These are phyloP conservation scores for Bugula neritina DNA, from an alignment of 2,888 invertebrate species.

Conservation along the genomic window DNA sequence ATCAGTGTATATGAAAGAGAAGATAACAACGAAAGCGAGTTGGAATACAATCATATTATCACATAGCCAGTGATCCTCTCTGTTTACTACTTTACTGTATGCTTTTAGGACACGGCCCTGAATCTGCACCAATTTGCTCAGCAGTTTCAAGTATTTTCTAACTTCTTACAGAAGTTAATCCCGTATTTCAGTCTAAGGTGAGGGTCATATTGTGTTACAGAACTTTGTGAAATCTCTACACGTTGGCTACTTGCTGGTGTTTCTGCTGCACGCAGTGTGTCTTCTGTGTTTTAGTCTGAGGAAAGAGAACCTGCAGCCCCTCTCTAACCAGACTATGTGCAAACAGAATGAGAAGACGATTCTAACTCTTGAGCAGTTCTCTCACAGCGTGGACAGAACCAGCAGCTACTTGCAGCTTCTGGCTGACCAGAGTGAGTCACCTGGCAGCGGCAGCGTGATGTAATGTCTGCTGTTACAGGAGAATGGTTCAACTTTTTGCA, in stretches of 20 bases:
- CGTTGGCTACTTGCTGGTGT: too few relatives aligned
- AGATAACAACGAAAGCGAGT: too few relatives aligned
- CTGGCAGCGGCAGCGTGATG: too few relatives aligned
- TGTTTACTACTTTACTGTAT: too few relatives aligned
- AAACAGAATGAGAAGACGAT: slow-evolving; percentile 48
- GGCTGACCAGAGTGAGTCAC: slow-evolving; percentile 46
- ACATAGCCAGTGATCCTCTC: too few relatives aligned
- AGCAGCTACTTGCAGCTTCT: slow-evolving; percentile 41
- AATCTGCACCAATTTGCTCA: slow-evolving; percentile 44
- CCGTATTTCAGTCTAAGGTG: slow-evolving; percentile 54
- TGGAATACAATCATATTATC: too few relatives aligned
- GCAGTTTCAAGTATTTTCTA: slow-evolving; percentile 44
- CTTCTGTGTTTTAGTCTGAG: slow-evolving; percentile 46
- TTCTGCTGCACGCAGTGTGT: background rate
- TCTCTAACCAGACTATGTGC: slow-evolving; percentile 45
- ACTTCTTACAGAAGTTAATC: slow-evolving; percentile 50
- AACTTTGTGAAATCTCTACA: too few relatives aligned
- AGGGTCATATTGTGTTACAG: slow-evolving; percentile 2
- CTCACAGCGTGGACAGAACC: slow-evolving; percentile 42
- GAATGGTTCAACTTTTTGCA: too few relatives aligned
- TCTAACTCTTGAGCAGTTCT: slow-evolving; percentile 39
- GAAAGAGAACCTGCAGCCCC: slow-evolving; percentile 48
- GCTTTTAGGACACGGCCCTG: slow-evolving; percentile 47
- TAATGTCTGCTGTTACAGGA: too few relatives aligned
- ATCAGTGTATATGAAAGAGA: too few relatives aligned